Evolutionary conservation across 2,888 invertebrate species (phyloP).

Genomic region (Patella ulyssiponensis): DNA sequence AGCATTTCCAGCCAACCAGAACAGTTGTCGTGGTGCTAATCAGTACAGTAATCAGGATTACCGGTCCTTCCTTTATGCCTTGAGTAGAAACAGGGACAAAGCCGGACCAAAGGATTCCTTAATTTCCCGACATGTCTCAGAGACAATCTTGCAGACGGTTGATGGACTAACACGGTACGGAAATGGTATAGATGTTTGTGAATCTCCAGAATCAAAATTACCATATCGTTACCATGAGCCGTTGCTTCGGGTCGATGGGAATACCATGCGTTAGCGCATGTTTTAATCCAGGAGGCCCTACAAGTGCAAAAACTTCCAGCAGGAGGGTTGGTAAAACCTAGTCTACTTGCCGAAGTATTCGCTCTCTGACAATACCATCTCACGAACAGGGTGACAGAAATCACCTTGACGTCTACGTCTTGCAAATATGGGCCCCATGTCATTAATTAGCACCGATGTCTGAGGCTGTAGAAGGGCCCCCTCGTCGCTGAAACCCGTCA

Average conservation of each 20-base stretch:
- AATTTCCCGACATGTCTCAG: background rate
- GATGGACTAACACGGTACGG: background rate
- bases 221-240: no score
- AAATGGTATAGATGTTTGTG: background rate
- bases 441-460: no score
- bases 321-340: background rate
- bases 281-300: no score
- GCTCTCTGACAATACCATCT: background rate
- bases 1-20: no score
- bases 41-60: no score
- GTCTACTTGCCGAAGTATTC: background rate
- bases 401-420: background rate
- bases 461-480: no score
- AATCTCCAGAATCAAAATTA: background rate
- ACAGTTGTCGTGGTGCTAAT: no score
- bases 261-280: no score
- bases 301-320: no score
- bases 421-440: background rate
- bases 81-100: background rate
- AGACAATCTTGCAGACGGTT: background rate
- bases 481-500: no score
- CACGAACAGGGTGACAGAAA: background rate
- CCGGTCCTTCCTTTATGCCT: background rate
- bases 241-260: no score
- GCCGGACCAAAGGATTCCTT: background rate